Base-by-base conservation (phyloP, 2,797 vertebrate genomes). In the Enteromius radiatus region DNA sequence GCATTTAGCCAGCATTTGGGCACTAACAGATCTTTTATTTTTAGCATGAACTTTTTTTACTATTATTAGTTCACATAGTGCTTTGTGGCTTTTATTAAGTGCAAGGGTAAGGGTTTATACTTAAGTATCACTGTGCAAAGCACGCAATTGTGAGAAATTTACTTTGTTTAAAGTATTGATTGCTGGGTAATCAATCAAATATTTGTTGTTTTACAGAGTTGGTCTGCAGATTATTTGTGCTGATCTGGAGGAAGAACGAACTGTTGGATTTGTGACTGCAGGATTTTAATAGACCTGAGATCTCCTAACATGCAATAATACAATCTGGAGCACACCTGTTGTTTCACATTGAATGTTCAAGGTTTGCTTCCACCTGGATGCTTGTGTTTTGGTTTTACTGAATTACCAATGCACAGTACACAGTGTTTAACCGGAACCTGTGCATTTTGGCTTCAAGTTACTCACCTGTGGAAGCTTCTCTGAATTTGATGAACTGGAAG, bases 401-500 rank as follows among this genome's bases (percentile, higher is more conserved):
- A 84, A 43, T 59, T 47, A 21, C 64, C 10, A 52, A 78, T 84
- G 84, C 36, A 64, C 23, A 4, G 79, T 36, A 63, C n/a, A 33
- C 31, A 2, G 47, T 38, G 56, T 63, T 70, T 71, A 26, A 33
- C n/a, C 9, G 78, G 71, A 80, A 78, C 70, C 68, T 76, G n/a
- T 78, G 64, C 71, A 59, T 31, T 47, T 64, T 45, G 33, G 49
- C 54, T 65, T 75, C 78, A 59, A 69, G 47, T 74, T 81, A 65
- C 49, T 77, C 61, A 31, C 79, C 74, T 61, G 81, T 65, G 83
- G 9, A 41, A 69, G 45, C 14, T 45, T 61, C 15, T 84, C 74
- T 28, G 63, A 68, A 86, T 59, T 88, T 88, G 78, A 89, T 88
- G 88, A 87, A 83, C 84, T 86, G 84, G 82, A 79, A 83, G 75